Conservation (phyloP, 2,888 invertebrate genomes). For the Mimas tiliae region DNA sequence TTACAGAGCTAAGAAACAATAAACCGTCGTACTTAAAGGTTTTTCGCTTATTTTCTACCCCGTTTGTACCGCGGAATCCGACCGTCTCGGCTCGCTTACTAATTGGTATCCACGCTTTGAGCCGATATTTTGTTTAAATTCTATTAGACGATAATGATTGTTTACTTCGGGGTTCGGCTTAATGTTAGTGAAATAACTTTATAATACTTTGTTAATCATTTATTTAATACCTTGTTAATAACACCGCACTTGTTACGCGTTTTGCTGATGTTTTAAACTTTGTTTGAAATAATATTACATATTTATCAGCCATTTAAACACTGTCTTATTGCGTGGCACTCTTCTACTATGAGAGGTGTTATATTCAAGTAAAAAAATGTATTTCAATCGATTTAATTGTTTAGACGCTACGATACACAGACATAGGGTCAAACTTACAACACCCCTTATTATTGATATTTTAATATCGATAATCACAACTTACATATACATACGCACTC, state of each 20-base stretch:
- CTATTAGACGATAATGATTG: conserved; percentile 22
- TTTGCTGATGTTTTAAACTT: not conserved
- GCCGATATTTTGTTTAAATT: conserved; percentile 25
- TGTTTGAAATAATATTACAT: too few relatives aligned
- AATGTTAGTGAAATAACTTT: not conserved
- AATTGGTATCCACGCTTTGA: conserved; percentile 64
- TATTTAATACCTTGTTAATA: too few relatives aligned
- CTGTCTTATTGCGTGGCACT: too few relatives aligned
- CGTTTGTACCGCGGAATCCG: conserved; percentile 62
- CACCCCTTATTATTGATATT: too few relatives aligned
- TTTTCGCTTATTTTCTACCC: conserved; percentile 69
- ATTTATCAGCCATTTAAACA: too few relatives aligned
- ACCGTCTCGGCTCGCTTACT: conserved; percentile 67
- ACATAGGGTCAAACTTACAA: too few relatives aligned
- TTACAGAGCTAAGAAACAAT: conserved; percentile 68
- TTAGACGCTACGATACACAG: too few relatives aligned
- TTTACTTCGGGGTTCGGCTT: conserved; percentile 5
- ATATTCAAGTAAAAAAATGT: too few relatives aligned
- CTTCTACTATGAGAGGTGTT: too few relatives aligned
- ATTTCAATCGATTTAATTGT: too few relatives aligned
- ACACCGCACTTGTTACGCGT: not conserved
- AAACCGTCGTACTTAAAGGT: conserved; percentile 70
- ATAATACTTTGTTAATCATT: not conserved
- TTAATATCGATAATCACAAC: too few relatives aligned
- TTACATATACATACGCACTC: too few relatives aligned